Base-by-base conservation (phyloP, 2,113 vertebrate species). In the Athene noctua region DNA sequence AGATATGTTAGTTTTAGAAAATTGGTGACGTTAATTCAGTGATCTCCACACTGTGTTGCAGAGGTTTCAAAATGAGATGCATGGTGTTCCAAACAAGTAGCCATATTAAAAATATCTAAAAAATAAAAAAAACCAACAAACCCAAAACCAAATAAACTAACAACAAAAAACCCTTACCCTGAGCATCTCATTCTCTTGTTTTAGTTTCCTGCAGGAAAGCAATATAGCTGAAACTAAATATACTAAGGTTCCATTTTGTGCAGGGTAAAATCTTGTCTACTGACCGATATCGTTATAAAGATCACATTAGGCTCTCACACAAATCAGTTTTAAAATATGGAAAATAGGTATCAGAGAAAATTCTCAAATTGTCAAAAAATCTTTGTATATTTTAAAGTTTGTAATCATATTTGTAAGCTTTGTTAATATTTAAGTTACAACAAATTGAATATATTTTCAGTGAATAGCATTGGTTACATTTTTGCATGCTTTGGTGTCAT, bases 241-340 rank as follows among this genome's bases (percentile, higher is more conserved):
- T 55, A 27, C 2, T 9, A 23, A 49, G 5, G 3, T 78, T 87
- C 25, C 2, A 3, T 65, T 70, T 72, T 0, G 0, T 73, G 13
- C 15, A 61, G 68, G 6, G 2, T 57, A 49, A 82, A 78, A 82
- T 38, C 11, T 83, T 2, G 11, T 70, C 23, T 72, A 26, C 3
- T 57, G 58, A n/a, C 4, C 38, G 30, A 44, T 80, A n/a, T 15
- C 82, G 21, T 10, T 54, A 9, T n/a, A 36, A 63, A 59, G 4
- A 51, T 42, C 27, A 61, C 7, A 47, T 9, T 25, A 65, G 62
- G 11, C 2, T 83, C 9, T 75, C 27, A 40, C 4, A 54, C 2
- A 54, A 67, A 63, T 44, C 8, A 16, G 21, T 74, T 74, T 70
- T 6, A 65, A 59, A 85, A 38, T n/a, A 38, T 5, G 7, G 3